Conservation (phyloP, 2,113 vertebrate genomes). For the Daboia siamensis region DNA sequence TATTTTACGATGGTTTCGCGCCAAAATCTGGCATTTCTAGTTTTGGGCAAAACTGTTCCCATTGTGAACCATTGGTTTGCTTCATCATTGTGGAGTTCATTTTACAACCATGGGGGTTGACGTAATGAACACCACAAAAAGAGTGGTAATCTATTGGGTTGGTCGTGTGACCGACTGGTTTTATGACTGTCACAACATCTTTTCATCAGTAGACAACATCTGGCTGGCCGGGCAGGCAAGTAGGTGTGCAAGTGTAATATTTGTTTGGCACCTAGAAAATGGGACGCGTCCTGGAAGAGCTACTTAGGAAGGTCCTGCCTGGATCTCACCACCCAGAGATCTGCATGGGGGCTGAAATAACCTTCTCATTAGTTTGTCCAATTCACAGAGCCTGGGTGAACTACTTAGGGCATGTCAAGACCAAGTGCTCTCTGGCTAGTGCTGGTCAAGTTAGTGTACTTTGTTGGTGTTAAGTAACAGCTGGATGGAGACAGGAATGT, state of each 20-base stretch:
- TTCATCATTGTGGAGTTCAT: no score
- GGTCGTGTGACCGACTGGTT: not conserved
- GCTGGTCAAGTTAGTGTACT: not conserved
- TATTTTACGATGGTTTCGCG: no score
- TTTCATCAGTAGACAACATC: not conserved
- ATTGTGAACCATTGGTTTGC: no score
- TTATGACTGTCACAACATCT: not conserved
- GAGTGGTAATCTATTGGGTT: not conserved
- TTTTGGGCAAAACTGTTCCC: no score
- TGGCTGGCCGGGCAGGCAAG: not conserved
- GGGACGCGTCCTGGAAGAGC: not conserved
- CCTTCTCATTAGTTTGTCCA: slow-evolving; percentile 18
- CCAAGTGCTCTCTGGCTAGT: slow-evolving; percentile 14
- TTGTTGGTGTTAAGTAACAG: slow-evolving; percentile 4
- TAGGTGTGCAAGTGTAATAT: not conserved
- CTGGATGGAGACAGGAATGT: not conserved
- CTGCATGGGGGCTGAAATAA: slow-evolving; percentile 15
- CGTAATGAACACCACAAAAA: no score
- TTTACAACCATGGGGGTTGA: no score
- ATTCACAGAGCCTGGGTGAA: not conserved
- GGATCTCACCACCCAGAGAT: slow-evolving; percentile 3
- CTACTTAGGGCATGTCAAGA: not conserved
- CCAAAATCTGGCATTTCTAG: no score
- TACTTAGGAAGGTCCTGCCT: not conserved
- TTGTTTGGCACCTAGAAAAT: slow-evolving; percentile 32